Conservation (phyloP, 2,113 vertebrate species). For the Entosphenus tridentatus region DNA sequence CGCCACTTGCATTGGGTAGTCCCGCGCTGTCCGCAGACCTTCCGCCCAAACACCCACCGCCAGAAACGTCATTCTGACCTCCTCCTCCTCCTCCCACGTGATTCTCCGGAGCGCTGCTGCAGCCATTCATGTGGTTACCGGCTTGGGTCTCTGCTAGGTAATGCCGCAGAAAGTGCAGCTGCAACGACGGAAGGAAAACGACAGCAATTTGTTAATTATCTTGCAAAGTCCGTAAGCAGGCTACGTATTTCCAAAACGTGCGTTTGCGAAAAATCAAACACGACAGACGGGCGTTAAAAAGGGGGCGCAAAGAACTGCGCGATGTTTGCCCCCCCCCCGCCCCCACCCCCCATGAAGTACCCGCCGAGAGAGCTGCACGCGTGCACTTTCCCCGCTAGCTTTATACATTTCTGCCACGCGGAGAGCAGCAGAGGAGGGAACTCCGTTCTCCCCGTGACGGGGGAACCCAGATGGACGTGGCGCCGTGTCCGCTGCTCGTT, state of each 20-base stretch:
- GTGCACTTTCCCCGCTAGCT: not conserved
- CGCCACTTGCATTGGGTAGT: too few species aligned
- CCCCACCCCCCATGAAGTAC: not conserved
- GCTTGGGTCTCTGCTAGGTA: constrained; percentile 31
- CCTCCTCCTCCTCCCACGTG: constrained; percentile 13
- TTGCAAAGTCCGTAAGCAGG: not conserved
- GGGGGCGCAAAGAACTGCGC: constrained; percentile 8
- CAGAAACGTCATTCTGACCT: too few species aligned
- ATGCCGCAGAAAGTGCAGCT: constrained; percentile 53
- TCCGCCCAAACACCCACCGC: too few species aligned
- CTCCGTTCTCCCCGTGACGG: not conserved
- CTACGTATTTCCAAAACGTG: not conserved
- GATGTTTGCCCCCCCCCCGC: not conserved
- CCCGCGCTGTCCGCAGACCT: too few species aligned
- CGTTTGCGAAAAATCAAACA: constrained; percentile 5
- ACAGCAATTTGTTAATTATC: not conserved
- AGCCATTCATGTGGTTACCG: not conserved
- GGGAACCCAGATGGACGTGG: not conserved
- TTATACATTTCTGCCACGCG: not conserved
- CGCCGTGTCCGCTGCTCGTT: not conserved
- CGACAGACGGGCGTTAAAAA: constrained; percentile 6
- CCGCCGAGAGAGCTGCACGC: not conserved
- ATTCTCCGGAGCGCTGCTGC: constrained; percentile 14
- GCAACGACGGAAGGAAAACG: constrained; percentile 2
- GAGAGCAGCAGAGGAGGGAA: not conserved